Evolutionary conservation across 2,888 invertebrate genomes (phyloP).

Genomic region (Chymomyza fuscimana): DNA sequence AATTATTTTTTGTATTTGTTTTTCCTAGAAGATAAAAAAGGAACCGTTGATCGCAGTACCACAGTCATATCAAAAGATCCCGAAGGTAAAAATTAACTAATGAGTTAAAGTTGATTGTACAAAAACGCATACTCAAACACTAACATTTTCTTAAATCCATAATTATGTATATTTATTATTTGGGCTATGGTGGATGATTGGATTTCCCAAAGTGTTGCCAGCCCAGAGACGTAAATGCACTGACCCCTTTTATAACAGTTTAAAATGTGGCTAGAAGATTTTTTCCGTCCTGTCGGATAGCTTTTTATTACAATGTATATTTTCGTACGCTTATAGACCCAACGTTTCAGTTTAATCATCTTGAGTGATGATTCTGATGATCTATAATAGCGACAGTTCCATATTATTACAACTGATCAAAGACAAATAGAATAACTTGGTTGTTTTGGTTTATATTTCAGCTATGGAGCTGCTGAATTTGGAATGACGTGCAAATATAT

Average conservation of each 20-base stretch:
- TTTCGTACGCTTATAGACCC: neutral
- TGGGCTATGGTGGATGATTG: neutral
- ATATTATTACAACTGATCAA: neutral
- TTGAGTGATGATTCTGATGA: neutral
- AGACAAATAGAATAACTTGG: neutral
- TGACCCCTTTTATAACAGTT: too few relatives aligned
- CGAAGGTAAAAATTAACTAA: slow-evolving; percentile 82
- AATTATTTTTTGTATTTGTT: slow-evolving; percentile 35
- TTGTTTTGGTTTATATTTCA: slow-evolving; percentile 55
- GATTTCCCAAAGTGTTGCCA: neutral
- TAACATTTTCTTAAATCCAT: slow-evolving; percentile 6
- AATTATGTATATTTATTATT: slow-evolving; percentile 10
- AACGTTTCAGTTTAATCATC: neutral
- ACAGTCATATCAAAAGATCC: slow-evolving; percentile 96
- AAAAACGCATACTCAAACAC: neutral
- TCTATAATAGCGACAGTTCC: neutral
- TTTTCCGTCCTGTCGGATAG: too few relatives aligned
- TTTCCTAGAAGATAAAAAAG: slow-evolving; percentile 91
- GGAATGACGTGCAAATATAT: slow-evolving; percentile 41
- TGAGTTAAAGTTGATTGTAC: neutral
- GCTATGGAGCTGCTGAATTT: slow-evolving; percentile 54
- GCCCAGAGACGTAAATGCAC: neutral
- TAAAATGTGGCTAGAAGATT: too few relatives aligned
- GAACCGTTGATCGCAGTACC: slow-evolving; percentile 94
- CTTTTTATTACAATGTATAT: neutral